Conservation (phyloP, 2,113 vertebrate species). For the Mesembrinibis cayennensis region DNA sequence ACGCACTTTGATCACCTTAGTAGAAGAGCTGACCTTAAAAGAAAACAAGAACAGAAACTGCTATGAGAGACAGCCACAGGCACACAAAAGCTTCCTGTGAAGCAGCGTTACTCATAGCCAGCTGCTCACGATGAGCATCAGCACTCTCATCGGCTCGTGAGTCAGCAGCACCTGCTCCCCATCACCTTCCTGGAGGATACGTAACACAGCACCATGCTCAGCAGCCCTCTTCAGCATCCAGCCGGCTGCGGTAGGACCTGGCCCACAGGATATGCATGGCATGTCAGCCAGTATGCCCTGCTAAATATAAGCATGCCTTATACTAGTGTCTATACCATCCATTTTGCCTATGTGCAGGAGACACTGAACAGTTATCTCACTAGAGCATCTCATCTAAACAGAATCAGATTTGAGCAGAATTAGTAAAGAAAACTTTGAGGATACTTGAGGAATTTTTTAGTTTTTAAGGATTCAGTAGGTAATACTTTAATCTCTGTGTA, state of each 20-base stretch:
- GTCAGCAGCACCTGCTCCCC: slow-evolving; percentile 62
- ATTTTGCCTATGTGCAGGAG: background rate
- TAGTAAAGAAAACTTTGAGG: background rate
- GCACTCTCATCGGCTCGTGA: background rate
- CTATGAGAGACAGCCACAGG: background rate
- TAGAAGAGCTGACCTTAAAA: slow-evolving; percentile 15
- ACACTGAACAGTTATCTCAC: background rate
- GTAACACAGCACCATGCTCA: background rate
- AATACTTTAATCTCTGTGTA: background rate
- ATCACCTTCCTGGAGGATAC: slow-evolving; percentile 16
- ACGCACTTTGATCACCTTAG: background rate
- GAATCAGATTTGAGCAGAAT: background rate
- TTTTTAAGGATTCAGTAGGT: background rate
- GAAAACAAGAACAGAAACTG: background rate
- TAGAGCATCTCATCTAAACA: background rate
- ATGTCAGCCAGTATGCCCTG: background rate
- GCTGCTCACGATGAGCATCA: slow-evolving; percentile 38
- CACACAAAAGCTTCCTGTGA: background rate
- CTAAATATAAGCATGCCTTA: background rate
- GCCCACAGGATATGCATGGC: background rate
- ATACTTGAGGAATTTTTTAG: background rate
- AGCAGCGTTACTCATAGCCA: slow-evolving; percentile 27
- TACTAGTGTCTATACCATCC: background rate
- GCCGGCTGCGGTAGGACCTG: background rate
- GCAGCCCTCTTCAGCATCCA: background rate